Percentiles rank a stretch among this genome's conserved stretches.
phyloP scores from a whole-genome alignment of 1,140 invertebrate genomes.

The Acromyrmex echinatior region DNA sequence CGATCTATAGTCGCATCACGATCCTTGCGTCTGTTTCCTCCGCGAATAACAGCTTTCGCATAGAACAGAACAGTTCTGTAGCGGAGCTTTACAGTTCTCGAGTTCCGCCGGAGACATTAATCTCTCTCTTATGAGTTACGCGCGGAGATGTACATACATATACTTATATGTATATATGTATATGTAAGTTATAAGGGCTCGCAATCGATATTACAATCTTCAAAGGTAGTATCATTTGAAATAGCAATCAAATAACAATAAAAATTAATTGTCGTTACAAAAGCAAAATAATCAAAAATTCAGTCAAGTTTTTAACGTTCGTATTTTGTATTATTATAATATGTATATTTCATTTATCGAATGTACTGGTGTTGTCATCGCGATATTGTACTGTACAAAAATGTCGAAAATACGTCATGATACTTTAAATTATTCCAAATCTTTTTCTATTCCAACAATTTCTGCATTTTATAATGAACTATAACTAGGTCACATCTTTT shows the following conservation, averaged over 20 bases:
- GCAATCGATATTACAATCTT: constrained; percentile 41
- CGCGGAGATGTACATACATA: constrained; percentile 57
- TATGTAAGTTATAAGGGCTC: constrained; percentile 28
- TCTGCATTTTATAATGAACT: background rate
- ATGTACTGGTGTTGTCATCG: background rate
- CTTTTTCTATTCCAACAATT: background rate
- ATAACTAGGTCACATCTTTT: background rate
- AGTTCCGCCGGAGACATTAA: constrained; percentile 78
- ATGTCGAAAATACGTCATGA: background rate
- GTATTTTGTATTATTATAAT: background rate
- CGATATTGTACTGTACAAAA: background rate
- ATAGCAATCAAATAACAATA: background rate
- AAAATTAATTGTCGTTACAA: constrained; percentile 33
- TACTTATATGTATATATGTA: constrained; percentile 33
- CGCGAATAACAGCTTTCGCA: constrained; percentile 75
- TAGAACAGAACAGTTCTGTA: constrained; percentile 72
- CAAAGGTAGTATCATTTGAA: background rate
- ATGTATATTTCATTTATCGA: background rate
- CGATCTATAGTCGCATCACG: constrained; percentile 76
- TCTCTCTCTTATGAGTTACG: constrained; percentile 80
- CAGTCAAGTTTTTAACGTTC: constrained; percentile 15
- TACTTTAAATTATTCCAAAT: constrained; percentile 33
- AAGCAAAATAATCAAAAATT: constrained; percentile 17
- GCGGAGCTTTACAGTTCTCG: constrained; percentile 76
- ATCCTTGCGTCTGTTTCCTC: constrained; percentile 73